Evolutionary conservation across 2,797 vertebrate species (phyloP), one percentile per base, ranked within the genome.

Genomic region (Thripadectes ignobilis): DNA sequence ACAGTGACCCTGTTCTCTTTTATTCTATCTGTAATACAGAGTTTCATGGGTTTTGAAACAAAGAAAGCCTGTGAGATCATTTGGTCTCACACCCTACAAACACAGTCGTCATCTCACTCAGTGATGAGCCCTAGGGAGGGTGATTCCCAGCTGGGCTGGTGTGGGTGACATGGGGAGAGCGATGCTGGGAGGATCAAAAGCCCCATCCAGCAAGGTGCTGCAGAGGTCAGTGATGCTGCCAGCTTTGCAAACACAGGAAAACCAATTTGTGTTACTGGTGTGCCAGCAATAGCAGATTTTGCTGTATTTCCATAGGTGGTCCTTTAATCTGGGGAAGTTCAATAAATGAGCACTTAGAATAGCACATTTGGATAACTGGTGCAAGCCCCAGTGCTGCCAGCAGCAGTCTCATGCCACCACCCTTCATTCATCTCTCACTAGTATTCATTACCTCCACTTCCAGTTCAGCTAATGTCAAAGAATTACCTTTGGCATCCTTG

Each of bases 61-160:
- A 87, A 81, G 65, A 46, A 67, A 48, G 81, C 12, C 59, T 95
- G 49, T 91, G 91, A 93, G 65, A 84, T 91, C 82, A 87, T 78
- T 91, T 82, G 34, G 12, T 85, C 75, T 49, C 71, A 75, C 73
- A 75, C 36, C 18, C 63, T 54, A 15, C 75, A 92, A 73, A 81
- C 59, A 46, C 2, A 76, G 45, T 51, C 7, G 1, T 78, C 58
- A 73, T 89, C 38, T 73, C 81, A 69, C 14, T 17, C 5, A 0
- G 46, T 14, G 73, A 12, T 24, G 54, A 91, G 65, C 7, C 9
- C 20, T 29, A 5, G 57, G 68, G 66, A 90, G 45, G 7, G 5
- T n/a, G 9, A 26, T 78, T 57, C 49, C 62, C 77, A 91, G 66
- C 71, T 87, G 81, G 57, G 48, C 41, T 85, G 73, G 10, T 16